phyloP scores from a whole-genome alignment of 2,888 invertebrate genomes.

The Sesia apiformis region DNA sequence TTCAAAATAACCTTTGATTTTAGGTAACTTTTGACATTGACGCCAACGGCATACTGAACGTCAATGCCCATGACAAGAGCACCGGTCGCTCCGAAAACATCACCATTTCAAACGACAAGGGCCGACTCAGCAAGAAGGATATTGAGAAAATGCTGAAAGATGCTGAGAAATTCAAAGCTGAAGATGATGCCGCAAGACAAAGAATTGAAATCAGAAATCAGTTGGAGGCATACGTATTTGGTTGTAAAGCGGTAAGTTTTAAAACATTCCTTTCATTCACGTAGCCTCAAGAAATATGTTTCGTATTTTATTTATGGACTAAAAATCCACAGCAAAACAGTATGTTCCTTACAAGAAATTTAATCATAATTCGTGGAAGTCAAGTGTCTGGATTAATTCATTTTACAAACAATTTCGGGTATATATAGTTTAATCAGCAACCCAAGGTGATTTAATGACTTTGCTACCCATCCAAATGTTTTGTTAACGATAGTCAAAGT shows the following conservation, averaged over 20 bases:
- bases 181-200: slow-evolving; percentile 82
- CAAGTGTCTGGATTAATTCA: no score
- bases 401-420: no score
- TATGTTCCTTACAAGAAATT: no score
- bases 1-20: no score
- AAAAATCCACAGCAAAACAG: no score
- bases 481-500: slow-evolving; percentile 3
- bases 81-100: slow-evolving; percentile 87
- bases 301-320: no score
- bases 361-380: no score
- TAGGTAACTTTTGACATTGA: slow-evolving; percentile 91
- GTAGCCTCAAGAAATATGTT: no score
- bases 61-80: slow-evolving; percentile 84
- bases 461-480: background rate
- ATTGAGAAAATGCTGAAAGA: slow-evolving; percentile 90
- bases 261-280: background rate
- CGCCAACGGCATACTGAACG: slow-evolving; percentile 91
- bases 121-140: slow-evolving; percentile 87
- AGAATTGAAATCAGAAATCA: slow-evolving; percentile 82
- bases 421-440: no score
- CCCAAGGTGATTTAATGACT: no score
- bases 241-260: slow-evolving; percentile 48
- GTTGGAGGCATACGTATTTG: slow-evolving; percentile 84
- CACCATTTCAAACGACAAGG: slow-evolving; percentile 91
- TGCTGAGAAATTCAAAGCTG: slow-evolving; percentile 84